Evolutionary conservation across 2,888 invertebrate genomes (phyloP).

Genomic region (Xestobium rufovillosum): DNA sequence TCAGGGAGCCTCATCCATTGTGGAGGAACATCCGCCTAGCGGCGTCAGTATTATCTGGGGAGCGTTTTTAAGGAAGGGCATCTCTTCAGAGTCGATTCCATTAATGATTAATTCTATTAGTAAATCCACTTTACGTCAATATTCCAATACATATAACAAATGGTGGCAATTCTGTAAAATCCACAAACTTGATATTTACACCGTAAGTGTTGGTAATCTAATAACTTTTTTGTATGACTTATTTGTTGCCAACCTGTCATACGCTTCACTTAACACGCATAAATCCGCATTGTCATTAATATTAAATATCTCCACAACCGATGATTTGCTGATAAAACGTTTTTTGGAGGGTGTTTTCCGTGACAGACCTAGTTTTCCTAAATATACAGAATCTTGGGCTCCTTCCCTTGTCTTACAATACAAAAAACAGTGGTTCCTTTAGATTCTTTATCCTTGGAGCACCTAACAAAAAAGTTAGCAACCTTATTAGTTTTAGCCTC

Average conservation of each 20-base stretch:
- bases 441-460: constrained; percentile 13
- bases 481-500: not conserved
- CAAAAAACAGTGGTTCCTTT: constrained; percentile 9
- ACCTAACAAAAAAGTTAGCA: not conserved
- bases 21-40: constrained; percentile 18
- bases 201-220: not conserved
- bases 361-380: constrained; percentile 18
- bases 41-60: constrained; percentile 19
- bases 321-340: constrained; percentile 5
- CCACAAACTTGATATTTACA: constrained; percentile 13
- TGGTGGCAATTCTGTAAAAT: constrained; percentile 19
- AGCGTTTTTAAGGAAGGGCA: constrained; percentile 5
- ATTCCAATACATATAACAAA: constrained; percentile 13
- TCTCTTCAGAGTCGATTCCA: constrained; percentile 13
- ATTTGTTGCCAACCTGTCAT: constrained; percentile 7
- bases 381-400: constrained; percentile 22
- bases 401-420: constrained; percentile 21
- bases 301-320: not conserved
- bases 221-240: constrained; percentile 2
- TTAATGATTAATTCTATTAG: constrained; percentile 16
- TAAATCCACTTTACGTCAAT: constrained; percentile 16
- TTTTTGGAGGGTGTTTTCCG: constrained; percentile 22
- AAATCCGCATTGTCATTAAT: constrained; percentile 8
- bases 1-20: constrained; percentile 11
- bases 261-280: constrained; percentile 9